A percentile compares a stretch with the other conserved stretches of the same genome.
These are phyloP conservation scores for Incurvaria masculella DNA, from an alignment of 2,888 invertebrate species.

Conservation along the genomic window DNA sequence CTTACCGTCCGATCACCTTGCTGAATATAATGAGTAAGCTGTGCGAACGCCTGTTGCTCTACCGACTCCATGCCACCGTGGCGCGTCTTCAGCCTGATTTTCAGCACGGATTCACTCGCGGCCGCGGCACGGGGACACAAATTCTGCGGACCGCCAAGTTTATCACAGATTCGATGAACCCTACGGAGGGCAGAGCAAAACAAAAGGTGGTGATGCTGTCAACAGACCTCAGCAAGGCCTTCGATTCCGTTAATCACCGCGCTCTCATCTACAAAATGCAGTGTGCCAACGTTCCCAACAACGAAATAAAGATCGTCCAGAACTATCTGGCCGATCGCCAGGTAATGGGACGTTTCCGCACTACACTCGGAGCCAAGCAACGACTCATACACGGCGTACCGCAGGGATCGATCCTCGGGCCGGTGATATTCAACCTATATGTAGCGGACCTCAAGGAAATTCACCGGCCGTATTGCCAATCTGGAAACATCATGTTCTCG, in stretches of 20 bases:
- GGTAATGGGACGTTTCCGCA: background rate
- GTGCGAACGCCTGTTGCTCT: background rate
- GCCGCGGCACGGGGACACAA: background rate
- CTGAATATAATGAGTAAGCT: background rate
- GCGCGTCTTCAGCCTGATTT: background rate
- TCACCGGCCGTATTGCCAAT: background rate
- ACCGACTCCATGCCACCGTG: background rate
- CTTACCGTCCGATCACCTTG: background rate
- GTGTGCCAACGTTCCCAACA: background rate
- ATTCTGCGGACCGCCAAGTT: no score
- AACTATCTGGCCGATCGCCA: background rate
- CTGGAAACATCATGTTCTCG: background rate
- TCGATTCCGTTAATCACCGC: background rate
- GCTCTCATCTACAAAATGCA: background rate
- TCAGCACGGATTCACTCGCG: background rate
- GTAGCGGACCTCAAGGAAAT: background rate
- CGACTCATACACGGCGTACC: no score
- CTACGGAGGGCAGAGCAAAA: background rate
- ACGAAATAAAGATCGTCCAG: background rate
- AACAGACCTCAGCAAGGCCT: background rate
- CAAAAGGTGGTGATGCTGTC: background rate
- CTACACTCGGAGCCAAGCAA: background rate
- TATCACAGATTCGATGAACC: no score
- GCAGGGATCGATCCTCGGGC: background rate
- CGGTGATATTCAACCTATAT: background rate